Conservation (phyloP, 2,113 vertebrate genomes). For the Columba livia region DNA sequence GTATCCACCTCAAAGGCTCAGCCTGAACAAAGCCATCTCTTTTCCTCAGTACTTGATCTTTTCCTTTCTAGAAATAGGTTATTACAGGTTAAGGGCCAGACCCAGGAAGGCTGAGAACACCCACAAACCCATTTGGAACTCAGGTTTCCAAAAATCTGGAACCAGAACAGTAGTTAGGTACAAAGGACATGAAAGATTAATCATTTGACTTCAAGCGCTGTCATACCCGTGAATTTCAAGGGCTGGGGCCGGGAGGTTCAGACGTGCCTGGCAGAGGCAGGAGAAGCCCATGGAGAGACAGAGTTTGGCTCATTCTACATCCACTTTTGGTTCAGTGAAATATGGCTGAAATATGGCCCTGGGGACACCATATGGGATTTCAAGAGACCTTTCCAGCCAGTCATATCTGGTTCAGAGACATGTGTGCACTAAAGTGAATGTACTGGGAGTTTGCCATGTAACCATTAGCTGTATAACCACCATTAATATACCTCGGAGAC, state of each 20-base stretch:
- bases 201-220: background rate
- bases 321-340: constrained; percentile 18
- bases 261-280: background rate
- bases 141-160: background rate
- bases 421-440: background rate
- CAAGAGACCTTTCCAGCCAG: constrained; percentile 50
- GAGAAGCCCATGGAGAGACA: background rate
- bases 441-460: constrained; percentile 53
- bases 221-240: background rate
- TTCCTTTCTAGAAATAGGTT: background rate
- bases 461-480: constrained; percentile 54
- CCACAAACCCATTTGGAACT: background rate
- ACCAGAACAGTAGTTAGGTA: constrained; percentile 24
- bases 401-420: constrained; percentile 25
- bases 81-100: background rate
- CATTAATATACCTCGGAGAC: constrained; percentile 37
- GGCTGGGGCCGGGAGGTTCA: background rate
- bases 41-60: background rate
- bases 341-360: background rate
- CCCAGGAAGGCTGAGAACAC: background rate
- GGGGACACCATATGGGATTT: constrained; percentile 49
- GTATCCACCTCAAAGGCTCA: background rate
- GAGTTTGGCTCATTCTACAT: background rate
- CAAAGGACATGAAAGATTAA: background rate
- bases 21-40: background rate